Percentiles rank a stretch among this genome's conserved stretches.
These are phyloP conservation scores for Phrynocephalus versicolor DNA, from an alignment of 2,113 vertebrate genomes.

Conservation along the genomic window DNA sequence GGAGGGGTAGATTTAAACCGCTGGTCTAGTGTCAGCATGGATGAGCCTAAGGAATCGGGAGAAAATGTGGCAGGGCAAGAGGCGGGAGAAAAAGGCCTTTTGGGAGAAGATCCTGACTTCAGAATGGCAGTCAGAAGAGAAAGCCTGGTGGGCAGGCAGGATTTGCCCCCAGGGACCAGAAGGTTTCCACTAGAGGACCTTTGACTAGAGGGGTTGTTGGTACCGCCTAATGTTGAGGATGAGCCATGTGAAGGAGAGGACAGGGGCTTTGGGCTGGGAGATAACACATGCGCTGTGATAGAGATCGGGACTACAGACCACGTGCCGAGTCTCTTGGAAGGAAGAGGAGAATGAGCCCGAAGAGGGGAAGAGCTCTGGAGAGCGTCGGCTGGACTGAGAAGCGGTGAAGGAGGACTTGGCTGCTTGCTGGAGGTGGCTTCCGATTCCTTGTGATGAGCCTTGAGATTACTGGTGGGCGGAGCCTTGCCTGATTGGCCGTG, in stretches of 20 bases:
- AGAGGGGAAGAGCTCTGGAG: slow-evolving; percentile 65
- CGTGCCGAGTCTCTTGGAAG: slow-evolving; percentile 70
- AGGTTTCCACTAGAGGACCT: slow-evolving; percentile 66
- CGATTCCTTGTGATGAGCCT: slow-evolving; percentile 41
- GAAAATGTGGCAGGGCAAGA: slow-evolving; percentile 81
- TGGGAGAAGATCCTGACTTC: slow-evolving; percentile 80
- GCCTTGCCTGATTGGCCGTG: slow-evolving; percentile 38
- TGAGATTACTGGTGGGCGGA: slow-evolving; percentile 29
- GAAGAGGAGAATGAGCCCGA: slow-evolving; percentile 59
- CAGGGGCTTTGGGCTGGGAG: slow-evolving; percentile 83
- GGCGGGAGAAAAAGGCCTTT: slow-evolving; percentile 66
- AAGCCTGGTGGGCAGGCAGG: slow-evolving; percentile 82
- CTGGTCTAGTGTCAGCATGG: slow-evolving; percentile 69
- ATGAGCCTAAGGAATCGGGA: slow-evolving; percentile 75
- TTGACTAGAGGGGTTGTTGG: slow-evolving; percentile 64
- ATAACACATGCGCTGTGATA: slow-evolving; percentile 80
- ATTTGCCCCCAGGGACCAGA: slow-evolving; percentile 64
- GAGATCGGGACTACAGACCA: slow-evolving; percentile 81
- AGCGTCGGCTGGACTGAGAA: slow-evolving; percentile 59
- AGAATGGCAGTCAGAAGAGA: slow-evolving; percentile 93
- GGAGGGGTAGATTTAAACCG: slow-evolving; percentile 62
- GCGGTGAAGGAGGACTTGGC: neutral
- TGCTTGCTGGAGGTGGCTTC: slow-evolving; percentile 38
- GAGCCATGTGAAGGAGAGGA: slow-evolving; percentile 74
- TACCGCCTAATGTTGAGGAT: slow-evolving; percentile 77